These are phyloP conservation scores for Rhinolophus sinicus DNA, from an alignment of 2,113 vertebrate species.

Conservation along the genomic window DNA sequence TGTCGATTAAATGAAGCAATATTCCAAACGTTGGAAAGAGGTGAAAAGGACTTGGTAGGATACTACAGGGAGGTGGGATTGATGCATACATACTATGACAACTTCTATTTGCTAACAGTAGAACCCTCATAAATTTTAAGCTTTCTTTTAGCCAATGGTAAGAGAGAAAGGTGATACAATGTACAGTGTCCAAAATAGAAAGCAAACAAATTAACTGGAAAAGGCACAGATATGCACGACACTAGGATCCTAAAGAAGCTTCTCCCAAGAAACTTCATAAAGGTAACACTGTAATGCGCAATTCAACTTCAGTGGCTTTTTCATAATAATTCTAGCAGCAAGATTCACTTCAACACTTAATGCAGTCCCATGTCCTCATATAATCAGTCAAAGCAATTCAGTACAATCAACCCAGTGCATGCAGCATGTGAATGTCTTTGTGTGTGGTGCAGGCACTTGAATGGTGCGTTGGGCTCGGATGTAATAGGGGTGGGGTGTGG, in stretches of 20 bases:
- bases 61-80: background rate
- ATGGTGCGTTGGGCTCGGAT: background rate
- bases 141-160: background rate
- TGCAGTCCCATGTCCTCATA: background rate
- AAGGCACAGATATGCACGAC: background rate
- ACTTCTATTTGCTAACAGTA: background rate
- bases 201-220: background rate
- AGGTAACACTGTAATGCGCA: background rate
- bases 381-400: background rate
- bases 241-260: background rate
- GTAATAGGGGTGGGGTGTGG: accelerated
- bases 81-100: no score
- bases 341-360: background rate
- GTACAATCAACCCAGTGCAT: background rate
- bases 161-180: background rate
- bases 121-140: background rate
- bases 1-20: background rate
- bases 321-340: background rate
- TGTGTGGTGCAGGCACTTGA: background rate
- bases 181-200: background rate
- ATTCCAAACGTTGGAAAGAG: background rate
- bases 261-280: background rate
- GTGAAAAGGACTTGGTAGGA: background rate
- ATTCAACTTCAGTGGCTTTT: background rate
- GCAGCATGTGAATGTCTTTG: background rate